Conservation (phyloP, 2,797 vertebrate genomes). For the Smutsia temminckii region DNA sequence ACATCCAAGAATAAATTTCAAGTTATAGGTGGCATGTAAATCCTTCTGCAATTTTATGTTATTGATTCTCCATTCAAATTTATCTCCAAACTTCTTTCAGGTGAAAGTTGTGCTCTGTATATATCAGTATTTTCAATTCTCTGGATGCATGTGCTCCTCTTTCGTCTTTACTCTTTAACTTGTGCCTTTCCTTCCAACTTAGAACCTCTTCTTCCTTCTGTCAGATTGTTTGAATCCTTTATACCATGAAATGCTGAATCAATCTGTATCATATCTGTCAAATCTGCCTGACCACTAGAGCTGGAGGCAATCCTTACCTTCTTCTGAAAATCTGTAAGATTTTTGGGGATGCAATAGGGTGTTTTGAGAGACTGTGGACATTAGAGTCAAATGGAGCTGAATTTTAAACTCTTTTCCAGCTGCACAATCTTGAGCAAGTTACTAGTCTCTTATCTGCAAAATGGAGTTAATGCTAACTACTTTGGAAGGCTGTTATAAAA, state of each 20-base stretch:
- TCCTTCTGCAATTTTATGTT: not conserved
- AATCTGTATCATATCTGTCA: not conserved
- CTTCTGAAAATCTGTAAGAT: not conserved
- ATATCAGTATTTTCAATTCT: not conserved
- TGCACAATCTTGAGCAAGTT: not conserved
- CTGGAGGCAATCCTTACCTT: not conserved
- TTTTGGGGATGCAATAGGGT: not conserved
- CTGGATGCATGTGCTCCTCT: accelerated
- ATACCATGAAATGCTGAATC: not conserved
- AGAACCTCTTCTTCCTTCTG: not conserved
- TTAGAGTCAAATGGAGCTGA: not conserved
- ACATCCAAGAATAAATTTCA: not conserved
- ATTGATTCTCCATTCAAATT: not conserved
- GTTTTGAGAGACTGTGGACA: not conserved
- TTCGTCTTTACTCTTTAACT: not conserved
- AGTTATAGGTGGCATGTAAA: not conserved
- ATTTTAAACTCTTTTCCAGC: slow-evolving; percentile 16
- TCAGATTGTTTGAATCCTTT: not conserved
- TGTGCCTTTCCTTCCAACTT: not conserved
- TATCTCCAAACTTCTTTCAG: slow-evolving; percentile 11
- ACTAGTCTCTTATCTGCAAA: not conserved
- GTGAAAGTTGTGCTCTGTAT: not conserved
- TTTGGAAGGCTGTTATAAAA: not conserved
- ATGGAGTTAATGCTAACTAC: not conserved
- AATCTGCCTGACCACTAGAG: not conserved